These are phyloP conservation scores for Heterodera carotae DNA, from an alignment of 1,140 invertebrate genomes.

Conservation along the genomic window DNA sequence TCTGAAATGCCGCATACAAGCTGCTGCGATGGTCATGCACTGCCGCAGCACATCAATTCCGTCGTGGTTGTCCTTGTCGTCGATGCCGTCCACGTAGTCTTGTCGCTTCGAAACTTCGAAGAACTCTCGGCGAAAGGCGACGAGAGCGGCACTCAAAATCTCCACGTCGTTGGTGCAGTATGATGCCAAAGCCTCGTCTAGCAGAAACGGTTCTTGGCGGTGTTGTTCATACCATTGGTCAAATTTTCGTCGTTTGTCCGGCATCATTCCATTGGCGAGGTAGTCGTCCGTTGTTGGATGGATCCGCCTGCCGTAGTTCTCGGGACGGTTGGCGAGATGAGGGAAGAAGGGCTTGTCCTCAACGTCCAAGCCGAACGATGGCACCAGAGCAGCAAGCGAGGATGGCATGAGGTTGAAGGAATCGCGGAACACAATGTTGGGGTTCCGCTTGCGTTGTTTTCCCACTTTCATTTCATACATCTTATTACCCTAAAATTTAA, in stretches of 20 bases:
- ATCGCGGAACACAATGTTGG: conserved; percentile 17
- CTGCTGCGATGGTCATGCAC: not conserved
- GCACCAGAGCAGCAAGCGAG: conserved; percentile 14
- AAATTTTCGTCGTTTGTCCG: conserved; percentile 26
- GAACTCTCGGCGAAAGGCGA: conserved; percentile 2
- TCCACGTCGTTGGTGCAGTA: conserved; percentile 1
- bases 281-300: conserved; percentile 11
- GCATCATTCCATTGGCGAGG: conserved; percentile 30
- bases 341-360: conserved; percentile 29
- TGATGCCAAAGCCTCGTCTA: conserved; percentile 31
- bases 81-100: not conserved
- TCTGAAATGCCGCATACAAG: not conserved
- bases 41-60: not conserved
- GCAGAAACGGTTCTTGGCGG: not conserved
- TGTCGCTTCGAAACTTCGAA: not conserved
- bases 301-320: conserved; percentile 19
- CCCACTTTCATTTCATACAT: not conserved
- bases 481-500: not conserved
- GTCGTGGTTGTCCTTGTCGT: not conserved
- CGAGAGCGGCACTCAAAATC: conserved; percentile 13
- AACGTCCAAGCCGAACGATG: conserved; percentile 10
- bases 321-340: conserved; percentile 30
- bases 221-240: conserved; percentile 23
- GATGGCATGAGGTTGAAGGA: conserved; percentile 20
- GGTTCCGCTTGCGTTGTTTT: not conserved